A percentile compares a stretch with the other conserved stretches of the same genome.
Conservation (phyloP, 2,797 vertebrate species). For the Botia almorhae region DNA sequence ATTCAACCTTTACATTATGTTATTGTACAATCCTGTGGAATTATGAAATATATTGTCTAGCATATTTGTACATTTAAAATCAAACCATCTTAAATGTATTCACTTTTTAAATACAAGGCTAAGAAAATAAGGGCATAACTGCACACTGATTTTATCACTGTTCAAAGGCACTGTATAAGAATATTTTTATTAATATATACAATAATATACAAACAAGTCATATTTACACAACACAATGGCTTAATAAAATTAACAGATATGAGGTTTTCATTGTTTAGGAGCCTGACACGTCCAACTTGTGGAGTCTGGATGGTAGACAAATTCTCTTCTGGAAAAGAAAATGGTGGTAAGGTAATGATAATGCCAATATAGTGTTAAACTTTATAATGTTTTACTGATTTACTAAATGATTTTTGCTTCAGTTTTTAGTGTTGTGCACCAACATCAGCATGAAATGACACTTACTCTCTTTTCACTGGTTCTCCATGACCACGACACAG, state of each 20-base stretch:
- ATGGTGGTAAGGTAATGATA: not conserved
- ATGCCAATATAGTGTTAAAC: constrained; percentile 11
- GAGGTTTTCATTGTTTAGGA: constrained; percentile 64
- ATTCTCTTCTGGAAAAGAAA: constrained; percentile 72
- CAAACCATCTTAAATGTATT: not conserved
- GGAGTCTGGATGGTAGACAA: constrained; percentile 71
- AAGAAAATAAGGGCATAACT: not conserved
- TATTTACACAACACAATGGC: not conserved
- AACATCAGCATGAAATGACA: constrained; percentile 35
- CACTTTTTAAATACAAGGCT: not conserved
- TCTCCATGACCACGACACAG: constrained; percentile 73
- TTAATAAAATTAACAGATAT: constrained; percentile 41
- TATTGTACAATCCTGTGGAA: too few species aligned
- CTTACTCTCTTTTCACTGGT: constrained; percentile 76
- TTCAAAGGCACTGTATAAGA: not conserved
- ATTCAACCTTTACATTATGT: too few species aligned
- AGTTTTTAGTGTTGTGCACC: not conserved
- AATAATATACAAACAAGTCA: constrained; percentile 46
- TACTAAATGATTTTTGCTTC: too few species aligned
- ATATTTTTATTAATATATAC: constrained; percentile 57
- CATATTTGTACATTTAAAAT: too few species aligned
- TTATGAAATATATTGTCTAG: not conserved
- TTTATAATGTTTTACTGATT: not conserved
- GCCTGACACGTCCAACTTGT: constrained; percentile 78
- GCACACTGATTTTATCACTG: not conserved